phyloP scores from a whole-genome alignment of 1,140 invertebrate genomes.

The Mactra quadrangularis region DNA sequence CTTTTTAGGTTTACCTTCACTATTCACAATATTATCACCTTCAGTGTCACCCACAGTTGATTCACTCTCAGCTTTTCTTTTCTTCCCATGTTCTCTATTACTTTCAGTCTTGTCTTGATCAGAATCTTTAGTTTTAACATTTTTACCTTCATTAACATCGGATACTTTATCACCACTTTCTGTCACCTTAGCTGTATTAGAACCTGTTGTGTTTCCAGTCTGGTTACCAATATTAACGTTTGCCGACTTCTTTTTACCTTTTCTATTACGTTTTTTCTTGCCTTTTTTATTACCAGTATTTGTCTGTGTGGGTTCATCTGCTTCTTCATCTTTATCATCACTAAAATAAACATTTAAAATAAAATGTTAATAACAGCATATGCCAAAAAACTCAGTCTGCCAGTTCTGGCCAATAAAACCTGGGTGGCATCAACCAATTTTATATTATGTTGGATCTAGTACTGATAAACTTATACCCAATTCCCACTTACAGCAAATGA shows the following conservation, averaged over 20 bases:
- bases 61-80: conserved; percentile 53
- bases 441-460: too few relatives aligned
- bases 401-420: not conserved
- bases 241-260: conserved; percentile 30
- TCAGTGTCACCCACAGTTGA: conserved; percentile 56
- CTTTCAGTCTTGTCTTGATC: conserved; percentile 8
- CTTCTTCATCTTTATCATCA: conserved; percentile 39
- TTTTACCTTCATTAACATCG: conserved; percentile 56
- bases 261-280: conserved; percentile 31
- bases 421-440: too few relatives aligned
- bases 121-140: conserved; percentile 58
- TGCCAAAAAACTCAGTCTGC: too few relatives aligned
- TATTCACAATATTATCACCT: conserved; percentile 66
- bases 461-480: too few relatives aligned
- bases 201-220: conserved; percentile 50
- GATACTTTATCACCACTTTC: conserved; percentile 9
- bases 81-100: conserved; percentile 32
- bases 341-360: conserved; percentile 18
- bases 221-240: conserved; percentile 13
- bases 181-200: conserved; percentile 10
- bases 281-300: not conserved
- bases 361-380: too few relatives aligned
- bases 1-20: conserved; percentile 59
- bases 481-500: too few relatives aligned
- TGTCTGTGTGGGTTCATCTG: not conserved